Evolutionary conservation across 1,140 invertebrate species (phyloP).

Genomic region (Drosophila rufa): DNA sequence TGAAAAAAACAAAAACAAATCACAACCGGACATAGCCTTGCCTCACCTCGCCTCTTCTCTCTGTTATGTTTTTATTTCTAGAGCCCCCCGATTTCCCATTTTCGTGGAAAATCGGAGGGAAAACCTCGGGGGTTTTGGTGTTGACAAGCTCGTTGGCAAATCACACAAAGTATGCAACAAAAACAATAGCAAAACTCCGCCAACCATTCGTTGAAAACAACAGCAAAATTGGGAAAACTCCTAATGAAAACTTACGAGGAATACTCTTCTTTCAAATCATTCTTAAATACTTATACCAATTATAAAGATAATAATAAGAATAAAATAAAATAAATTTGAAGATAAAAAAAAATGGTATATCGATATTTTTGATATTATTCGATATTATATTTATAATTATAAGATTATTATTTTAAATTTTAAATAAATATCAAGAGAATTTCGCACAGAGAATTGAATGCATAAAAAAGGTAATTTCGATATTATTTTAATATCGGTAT

Average conservation of each 20-base stretch:
- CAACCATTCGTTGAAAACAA: constrained; percentile 12
- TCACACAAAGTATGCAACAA: constrained; percentile 56
- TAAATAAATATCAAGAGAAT: no score
- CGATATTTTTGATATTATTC: no score
- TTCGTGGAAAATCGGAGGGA: not conserved
- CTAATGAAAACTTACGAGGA: not conserved
- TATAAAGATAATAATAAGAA: no score
- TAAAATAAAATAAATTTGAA: no score
- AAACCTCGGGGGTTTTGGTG: constrained; percentile 20
- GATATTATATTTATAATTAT: no score
- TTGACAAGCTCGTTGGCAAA: constrained; percentile 52
- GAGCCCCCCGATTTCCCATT: constrained; percentile 6
- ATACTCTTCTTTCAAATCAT: constrained; percentile 7
- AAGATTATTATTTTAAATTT: no score
- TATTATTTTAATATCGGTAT: no score
- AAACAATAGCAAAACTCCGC: constrained; percentile 13
- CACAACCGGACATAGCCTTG: constrained; percentile 13
- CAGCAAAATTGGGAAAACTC: not conserved
- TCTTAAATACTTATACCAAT: no score
- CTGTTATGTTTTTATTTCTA: not conserved
- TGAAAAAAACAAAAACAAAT: constrained; percentile 14
- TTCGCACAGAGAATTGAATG: no score
- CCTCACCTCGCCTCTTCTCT: no score
- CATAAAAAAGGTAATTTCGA: no score
- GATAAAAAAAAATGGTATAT: no score